Base-by-base conservation (phyloP, 2,113 vertebrate species). In the Kryptolebias marmoratus region DNA sequence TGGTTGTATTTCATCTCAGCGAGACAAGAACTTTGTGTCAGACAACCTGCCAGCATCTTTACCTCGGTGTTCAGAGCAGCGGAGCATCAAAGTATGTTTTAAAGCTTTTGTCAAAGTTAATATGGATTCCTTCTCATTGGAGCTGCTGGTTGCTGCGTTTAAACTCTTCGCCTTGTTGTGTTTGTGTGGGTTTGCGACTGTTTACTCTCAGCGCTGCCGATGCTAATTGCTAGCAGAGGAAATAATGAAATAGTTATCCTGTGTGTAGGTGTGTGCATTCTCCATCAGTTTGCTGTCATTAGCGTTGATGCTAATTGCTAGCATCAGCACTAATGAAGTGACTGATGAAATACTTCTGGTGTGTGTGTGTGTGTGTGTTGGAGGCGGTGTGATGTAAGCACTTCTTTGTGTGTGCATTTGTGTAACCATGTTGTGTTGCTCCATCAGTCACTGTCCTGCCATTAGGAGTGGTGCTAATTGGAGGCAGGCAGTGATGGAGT, bases 391-490 rank as follows among this genome's bases (percentile, higher is more conserved):
- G 22, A 16, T n/a, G 5, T 60, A 53, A 57, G 42, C 63, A 16
- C 36, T 28, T 32, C 16, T 66, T 22, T 62, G 13, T 63, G 56
- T 55, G 62, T 61, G 13, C 39, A 22, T 44, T 36, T 64, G 49
- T 54, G 14, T 49, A 31, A 31, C 47, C 48, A 28, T 4, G 10
- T 13, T 42, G 47, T 18, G 30, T 16, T 16, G 13, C n/a, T 52
- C 59, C 50, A 86, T 88, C 68, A 81, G 75, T 86, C 81, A 86
- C 67, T 80, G 75, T 86, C 79, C 56, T 81, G 84, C 78, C 65
- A 16, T 85, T 74, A 83, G 69, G 70, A 28, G 66, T 48, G 57
- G 11, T 79, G 80, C 82, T 89, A 85, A 87, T 83, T 87, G 82
- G 75, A 79, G 75, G 55, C 71, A 75, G 68, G 54, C 62, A 54